Evolutionary conservation across 2,797 vertebrate genomes (phyloP), one percentile per base, ranked within the genome.

Genomic region (Hipposideros larvatus): DNA sequence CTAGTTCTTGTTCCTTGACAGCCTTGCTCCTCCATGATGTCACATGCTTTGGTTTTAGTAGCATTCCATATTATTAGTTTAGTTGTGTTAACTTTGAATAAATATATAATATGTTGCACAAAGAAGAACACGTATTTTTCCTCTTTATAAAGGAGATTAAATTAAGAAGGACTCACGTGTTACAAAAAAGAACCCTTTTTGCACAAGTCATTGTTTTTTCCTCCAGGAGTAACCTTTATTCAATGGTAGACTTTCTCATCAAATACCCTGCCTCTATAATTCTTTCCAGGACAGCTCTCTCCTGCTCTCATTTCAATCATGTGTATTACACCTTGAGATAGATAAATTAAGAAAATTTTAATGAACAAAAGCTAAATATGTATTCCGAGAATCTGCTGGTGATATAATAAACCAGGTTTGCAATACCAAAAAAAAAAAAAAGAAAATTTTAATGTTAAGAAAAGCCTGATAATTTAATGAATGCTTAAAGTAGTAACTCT

Each of bases 391-490:
- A 37, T 37, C 37, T 37, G 37, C 37, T 37, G 37, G 37, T 37
- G 37, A 37, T 37, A 37, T 37, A 37, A 37, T 37, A 37, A 37
- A 37, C 37, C 37, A 37, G 37, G 37, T 37, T 37, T 37, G 37
- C 37, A 37, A 37, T 37, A 37, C 37, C 3, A 37, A 37, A 37
- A 37, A 37, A 37, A 34, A 37, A 37, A 37, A 37, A 37, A 34
- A 63, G 46, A 68, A 84, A 84, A 68, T 26, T 46, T 96, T 74
- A 96, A 94, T 89, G 53, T 95, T 61, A 96, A 87, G 74, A 96
- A 95, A 24, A 80, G 24, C 7, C 43, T 92, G 61, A 92, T 90
- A 91, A 94, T 82, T 97, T 96, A 91, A 94, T 84, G 18, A 78
- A 88, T 80, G 19, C 28, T 91, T 96, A 83, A 96, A 95, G n/a